Evolutionary conservation across 2,113 vertebrate species (phyloP), one percentile per base, ranked within the genome.

Genomic region (Phaetusa simplex): DNA sequence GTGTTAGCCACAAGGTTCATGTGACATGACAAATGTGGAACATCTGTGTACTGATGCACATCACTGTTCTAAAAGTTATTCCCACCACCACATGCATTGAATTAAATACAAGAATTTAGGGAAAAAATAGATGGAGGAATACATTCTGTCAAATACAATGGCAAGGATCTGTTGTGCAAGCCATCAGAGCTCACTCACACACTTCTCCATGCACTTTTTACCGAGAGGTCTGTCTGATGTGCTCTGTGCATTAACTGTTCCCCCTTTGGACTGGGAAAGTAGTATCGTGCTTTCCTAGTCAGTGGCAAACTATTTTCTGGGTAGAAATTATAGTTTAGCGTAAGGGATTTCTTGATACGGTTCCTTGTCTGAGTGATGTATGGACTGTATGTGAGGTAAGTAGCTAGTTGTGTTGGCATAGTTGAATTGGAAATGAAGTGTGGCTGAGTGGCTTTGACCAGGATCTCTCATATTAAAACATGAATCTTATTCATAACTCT

Each of bases 31-130:
- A 93, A 91, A 96, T 96, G 93, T 87, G 92, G 70, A 96, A 96
- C 96, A 97, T 97, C 96, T 97, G 96, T 93, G 89, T 93, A 45
- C 66, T 95, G 92, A 81, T 96, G 92, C 36, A 85, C 89, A 87
- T 91, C 84, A 14, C 78, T 94, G 42, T 85, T 94, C 43, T 93
- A 12, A 72, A 94, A 96, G 91, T 91, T 58, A 85, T 95, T 96
- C 49, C 90, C 61, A 80, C 29, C 42, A 65, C 81, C 95, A 94
- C 58, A 91, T 94, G 96, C 36, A 72, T 86, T 96, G 78, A 95
- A 95, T 97, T 96, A 96, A 96, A 79, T 62, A 72, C 81, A 96
- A 70, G 74, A 94, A 93, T 94, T 94, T 69, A 72, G 70, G 42
- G 50, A 45, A 93, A 91, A 96, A 94, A 90, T 55, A 90, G n/a